phyloP scores from a whole-genome alignment of 2,797 vertebrate genomes.

The Sebastes reedi region DNA sequence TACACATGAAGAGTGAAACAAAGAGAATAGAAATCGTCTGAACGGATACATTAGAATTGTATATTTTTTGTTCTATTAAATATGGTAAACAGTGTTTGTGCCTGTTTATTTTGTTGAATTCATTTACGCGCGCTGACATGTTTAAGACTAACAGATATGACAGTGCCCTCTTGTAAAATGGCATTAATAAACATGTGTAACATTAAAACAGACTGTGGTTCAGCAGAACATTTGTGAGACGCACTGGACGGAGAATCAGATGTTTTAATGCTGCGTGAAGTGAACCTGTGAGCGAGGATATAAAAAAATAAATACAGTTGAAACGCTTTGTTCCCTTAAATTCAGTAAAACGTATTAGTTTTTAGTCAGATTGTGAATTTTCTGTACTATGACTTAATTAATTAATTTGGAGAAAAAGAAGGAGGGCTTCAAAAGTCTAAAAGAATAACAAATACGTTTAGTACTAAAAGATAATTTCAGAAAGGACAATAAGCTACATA shows the following conservation, averaged over 20 bases:
- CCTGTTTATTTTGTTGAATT: slow-evolving; percentile 89
- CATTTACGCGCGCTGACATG: slow-evolving; percentile 83
- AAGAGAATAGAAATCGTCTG: slow-evolving; percentile 87
- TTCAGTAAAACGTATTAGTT: not conserved
- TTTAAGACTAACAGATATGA: slow-evolving; percentile 83
- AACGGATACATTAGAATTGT: slow-evolving; percentile 92
- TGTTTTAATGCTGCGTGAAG: not conserved
- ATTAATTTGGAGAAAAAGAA: not conserved
- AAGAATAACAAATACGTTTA: not conserved
- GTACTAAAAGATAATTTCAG: not conserved
- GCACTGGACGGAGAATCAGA: not conserved
- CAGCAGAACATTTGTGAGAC: slow-evolving; percentile 29
- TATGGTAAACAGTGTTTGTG: slow-evolving; percentile 90
- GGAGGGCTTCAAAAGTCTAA: not conserved
- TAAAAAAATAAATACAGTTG: not conserved
- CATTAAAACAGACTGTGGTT: slow-evolving; percentile 45
- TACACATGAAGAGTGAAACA: slow-evolving; percentile 87
- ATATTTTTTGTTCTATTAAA: slow-evolving; percentile 87
- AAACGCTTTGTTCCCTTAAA: not conserved
- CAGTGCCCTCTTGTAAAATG: slow-evolving; percentile 85
- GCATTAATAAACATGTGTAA: slow-evolving; percentile 94
- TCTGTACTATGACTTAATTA: not conserved
- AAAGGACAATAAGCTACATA: not conserved
- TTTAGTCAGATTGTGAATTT: not conserved
- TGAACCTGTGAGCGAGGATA: not conserved